Conservation (phyloP, 2,888 invertebrate genomes). For the Seira musarum region DNA sequence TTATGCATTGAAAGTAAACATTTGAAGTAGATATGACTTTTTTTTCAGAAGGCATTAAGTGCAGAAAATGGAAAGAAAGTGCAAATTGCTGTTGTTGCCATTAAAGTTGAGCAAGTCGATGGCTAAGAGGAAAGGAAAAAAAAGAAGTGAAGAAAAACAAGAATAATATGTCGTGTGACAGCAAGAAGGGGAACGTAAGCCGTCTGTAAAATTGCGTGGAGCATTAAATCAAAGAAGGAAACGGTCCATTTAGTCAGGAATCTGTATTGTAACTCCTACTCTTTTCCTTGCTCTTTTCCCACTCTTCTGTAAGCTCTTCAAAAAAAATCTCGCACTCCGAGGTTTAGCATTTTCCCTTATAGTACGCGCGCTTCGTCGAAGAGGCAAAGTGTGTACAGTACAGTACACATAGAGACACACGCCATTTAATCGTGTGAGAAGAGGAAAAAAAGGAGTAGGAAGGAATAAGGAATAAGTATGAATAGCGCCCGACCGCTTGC, state of each 20-base stretch:
- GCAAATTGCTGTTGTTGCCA: slow-evolving; percentile 59
- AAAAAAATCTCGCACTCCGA: no score
- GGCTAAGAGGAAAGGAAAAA: slow-evolving; percentile 25
- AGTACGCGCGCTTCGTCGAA: no score
- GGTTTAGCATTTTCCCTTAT: no score
- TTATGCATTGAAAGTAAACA: neutral
- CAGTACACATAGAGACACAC: no score
- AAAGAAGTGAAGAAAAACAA: slow-evolving; percentile 55
- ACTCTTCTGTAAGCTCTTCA: slow-evolving; percentile 45
- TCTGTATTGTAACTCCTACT: slow-evolving; percentile 59
- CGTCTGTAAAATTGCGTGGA: slow-evolving; percentile 62
- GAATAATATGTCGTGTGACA: slow-evolving; percentile 61
- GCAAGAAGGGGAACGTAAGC: slow-evolving; percentile 53
- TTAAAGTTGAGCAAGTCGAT: slow-evolving; percentile 57
- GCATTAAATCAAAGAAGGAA: slow-evolving; percentile 69
- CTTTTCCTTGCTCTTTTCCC: slow-evolving; percentile 41
- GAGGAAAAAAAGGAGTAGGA: no score
- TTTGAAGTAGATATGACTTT: slow-evolving; percentile 37
- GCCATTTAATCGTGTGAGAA: no score
- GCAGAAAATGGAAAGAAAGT: slow-evolving; percentile 54
- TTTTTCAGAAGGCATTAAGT: slow-evolving; percentile 16
- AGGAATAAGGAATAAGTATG: no score
- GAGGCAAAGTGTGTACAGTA: no score
- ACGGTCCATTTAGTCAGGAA: slow-evolving; percentile 69
- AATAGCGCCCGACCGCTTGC: no score